Evolutionary conservation across 1,140 invertebrate genomes (phyloP), one percentile per base, ranked within the genome.

Genomic region (Drosophila sturtevanti): DNA sequence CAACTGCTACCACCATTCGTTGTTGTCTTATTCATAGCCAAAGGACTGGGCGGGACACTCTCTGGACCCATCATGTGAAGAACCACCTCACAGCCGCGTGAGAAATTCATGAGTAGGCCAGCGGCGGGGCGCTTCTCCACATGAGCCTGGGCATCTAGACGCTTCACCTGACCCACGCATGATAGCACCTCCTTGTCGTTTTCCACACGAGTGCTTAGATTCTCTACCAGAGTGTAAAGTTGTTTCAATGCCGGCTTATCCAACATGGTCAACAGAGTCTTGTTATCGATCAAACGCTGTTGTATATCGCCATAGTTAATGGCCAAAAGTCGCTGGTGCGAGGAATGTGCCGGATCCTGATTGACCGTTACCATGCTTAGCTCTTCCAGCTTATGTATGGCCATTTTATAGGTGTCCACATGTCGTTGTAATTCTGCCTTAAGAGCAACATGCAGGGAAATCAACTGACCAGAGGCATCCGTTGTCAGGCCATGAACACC

Each of bases 281-380:
- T 97, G 92, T 98, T 98, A 92, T 98, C 97, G 77, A 98, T 98
- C 14, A 98, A 93, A 4, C 98, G 92, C 69, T 97, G 95, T 91
- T 98, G 97, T 16, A 96, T 95, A 80, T 97, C 96, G 4, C 94
- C 94, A 82, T 97, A 95, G 41, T 95, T 95, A 22, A 98, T 94
- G 44, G 96, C 96, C 63, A 98, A 93, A 31, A 98, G 95, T 34
- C 97, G 93, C 92, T 98, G 98, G 92, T 98, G 98, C 16, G 96
- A 97, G 0, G 96, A 96, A 51, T 96, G 95, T 0, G 97, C 96
- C 12, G 97, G 97, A 31, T 97, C 96, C 78, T 96, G 95, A 62
- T 95, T 95, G 63, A 95, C 94, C 7, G 93, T 94, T 38, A 94
- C 93, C 66, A 93, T 92, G 85, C 95, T 95, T 81, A 97, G 92